phyloP scores from a whole-genome alignment of 2,888 invertebrate genomes.

The Noctua janthe region DNA sequence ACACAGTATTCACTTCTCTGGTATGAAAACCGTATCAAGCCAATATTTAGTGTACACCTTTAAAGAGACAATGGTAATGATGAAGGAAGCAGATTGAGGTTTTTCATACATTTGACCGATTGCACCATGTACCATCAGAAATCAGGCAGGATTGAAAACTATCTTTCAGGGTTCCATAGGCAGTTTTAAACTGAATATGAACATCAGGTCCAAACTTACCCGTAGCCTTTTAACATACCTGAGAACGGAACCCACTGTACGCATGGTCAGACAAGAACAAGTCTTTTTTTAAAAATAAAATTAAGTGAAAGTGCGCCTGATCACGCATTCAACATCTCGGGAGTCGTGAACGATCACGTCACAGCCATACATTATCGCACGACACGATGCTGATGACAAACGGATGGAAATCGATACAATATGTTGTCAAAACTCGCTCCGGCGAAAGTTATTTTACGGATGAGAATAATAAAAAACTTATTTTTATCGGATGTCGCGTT shows the following conservation, averaged over 20 bases:
- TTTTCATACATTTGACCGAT: neutral
- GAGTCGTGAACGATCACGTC: slow-evolving; percentile 44
- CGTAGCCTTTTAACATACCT: neutral
- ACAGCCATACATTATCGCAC: slow-evolving; percentile 49
- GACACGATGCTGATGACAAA: slow-evolving; percentile 50
- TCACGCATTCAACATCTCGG: slow-evolving; percentile 49
- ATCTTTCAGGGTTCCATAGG: neutral
- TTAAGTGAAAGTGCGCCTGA: slow-evolving; percentile 59
- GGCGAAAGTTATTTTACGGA: slow-evolving; percentile 59
- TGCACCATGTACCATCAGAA: neutral
- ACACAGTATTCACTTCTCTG: neutral
- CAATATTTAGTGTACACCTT: neutral
- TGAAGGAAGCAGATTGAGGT: neutral
- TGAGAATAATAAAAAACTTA: slow-evolving; percentile 38
- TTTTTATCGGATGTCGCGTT: slow-evolving; percentile 53
- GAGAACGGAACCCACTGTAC: neutral
- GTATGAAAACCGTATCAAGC: slow-evolving; percentile 3
- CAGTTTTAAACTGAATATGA: neutral
- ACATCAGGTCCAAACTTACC: neutral
- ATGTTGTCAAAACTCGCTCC: slow-evolving; percentile 50
- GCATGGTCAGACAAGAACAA: neutral
- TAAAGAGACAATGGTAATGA: neutral
- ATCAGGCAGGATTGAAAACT: neutral
- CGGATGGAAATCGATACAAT: slow-evolving; percentile 63
- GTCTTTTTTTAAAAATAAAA: slow-evolving; percentile 22